A percentile compares a stretch with the other conserved stretches of the same genome.
phyloP scores from a whole-genome alignment of 2,113 vertebrate species.

The Stomatorhinus ivindoensis region DNA sequence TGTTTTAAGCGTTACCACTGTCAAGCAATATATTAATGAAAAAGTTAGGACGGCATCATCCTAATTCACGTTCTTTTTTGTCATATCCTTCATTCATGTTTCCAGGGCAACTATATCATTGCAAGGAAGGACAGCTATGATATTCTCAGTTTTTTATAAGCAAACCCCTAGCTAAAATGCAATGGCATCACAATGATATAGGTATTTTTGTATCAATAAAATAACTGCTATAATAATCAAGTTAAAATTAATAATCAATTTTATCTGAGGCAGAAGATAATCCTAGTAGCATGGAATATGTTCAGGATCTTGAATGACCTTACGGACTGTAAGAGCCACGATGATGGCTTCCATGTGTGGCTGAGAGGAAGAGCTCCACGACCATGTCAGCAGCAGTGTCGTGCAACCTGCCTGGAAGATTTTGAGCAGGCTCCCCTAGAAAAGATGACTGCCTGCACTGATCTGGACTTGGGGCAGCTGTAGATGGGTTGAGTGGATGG shows the following conservation, averaged over 20 bases:
- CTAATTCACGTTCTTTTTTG: neutral
- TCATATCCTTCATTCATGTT: conserved; percentile 6
- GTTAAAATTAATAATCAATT: too few species aligned
- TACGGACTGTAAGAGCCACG: neutral
- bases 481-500: neutral
- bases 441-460: neutral
- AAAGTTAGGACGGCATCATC: neutral
- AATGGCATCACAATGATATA: neutral
- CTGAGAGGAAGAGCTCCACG: neutral
- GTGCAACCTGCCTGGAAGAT: neutral
- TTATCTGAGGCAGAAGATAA: neutral
- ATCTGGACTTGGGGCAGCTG: neutral
- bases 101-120: conserved; percentile 6
- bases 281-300: neutral
- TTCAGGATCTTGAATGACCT: neutral
- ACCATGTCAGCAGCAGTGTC: neutral
- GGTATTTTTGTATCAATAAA: neutral
- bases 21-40: neutral
- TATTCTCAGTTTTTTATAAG: neutral
- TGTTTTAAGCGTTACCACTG: neutral
- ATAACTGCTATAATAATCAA: neutral
- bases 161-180: neutral
- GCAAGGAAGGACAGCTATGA: neutral
- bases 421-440: neutral
- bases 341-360: neutral